Percentiles rank a stretch among this genome's conserved stretches.
Evolutionary conservation across 1,140 invertebrate species (phyloP).

Genomic region (Bemisia tabaci): DNA sequence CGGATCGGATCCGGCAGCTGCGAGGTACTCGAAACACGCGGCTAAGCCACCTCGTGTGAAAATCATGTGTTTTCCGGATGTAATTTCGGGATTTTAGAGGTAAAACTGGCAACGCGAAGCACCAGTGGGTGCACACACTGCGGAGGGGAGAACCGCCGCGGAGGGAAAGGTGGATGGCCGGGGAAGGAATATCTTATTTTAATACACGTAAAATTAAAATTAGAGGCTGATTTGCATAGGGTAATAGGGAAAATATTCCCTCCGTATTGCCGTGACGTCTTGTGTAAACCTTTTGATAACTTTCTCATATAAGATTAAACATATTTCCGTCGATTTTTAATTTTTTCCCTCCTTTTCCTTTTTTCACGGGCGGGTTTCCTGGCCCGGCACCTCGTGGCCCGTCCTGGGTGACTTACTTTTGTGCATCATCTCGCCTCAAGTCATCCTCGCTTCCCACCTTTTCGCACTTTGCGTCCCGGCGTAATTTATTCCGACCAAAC

Average conservation of each 20-base stretch:
- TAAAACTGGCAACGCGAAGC: too few species aligned
- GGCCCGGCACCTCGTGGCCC: too few species aligned
- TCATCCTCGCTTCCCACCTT: background rate
- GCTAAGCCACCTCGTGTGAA: too few species aligned
- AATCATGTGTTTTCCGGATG: too few species aligned
- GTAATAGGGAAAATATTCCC: constrained; percentile 37
- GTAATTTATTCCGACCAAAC: background rate
- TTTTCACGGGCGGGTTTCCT: background rate
- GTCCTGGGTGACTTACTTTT: too few species aligned
- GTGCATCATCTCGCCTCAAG: background rate
- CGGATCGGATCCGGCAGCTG: too few species aligned
- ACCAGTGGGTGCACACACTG: too few species aligned
- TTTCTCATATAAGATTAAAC: background rate
- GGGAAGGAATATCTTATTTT: constrained; percentile 35
- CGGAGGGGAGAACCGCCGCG: too few species aligned
- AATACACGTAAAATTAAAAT: constrained; percentile 46
- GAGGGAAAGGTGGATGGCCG: too few species aligned
- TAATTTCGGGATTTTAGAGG: too few species aligned
- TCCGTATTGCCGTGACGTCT: background rate
- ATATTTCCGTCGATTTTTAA: background rate
- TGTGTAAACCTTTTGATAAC: background rate
- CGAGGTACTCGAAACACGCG: too few species aligned
- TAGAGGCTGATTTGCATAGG: constrained; percentile 41
- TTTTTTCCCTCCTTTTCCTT: background rate
- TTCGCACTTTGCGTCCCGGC: background rate